Conservation (phyloP, 2,113 vertebrate species). For the Tricholaema leucomelas region DNA sequence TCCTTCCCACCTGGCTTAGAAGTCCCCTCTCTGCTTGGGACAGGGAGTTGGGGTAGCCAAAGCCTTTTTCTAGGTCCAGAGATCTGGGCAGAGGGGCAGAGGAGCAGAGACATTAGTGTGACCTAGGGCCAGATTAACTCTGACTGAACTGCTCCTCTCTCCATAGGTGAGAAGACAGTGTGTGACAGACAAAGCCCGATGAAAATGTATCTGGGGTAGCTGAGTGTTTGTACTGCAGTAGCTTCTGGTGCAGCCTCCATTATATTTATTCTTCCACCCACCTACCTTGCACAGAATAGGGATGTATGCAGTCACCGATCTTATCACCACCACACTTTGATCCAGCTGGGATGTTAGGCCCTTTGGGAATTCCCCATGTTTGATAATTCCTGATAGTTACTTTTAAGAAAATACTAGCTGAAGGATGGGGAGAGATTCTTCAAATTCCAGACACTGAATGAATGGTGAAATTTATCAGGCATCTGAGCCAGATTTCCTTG, state of each 20-base stretch:
- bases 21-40: background rate
- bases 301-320: conserved; percentile 63
- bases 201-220: conserved; percentile 36
- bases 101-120: background rate
- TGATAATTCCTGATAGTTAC: conserved; percentile 60
- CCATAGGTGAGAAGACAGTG: background rate
- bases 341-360: conserved; percentile 46
- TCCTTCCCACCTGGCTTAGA: background rate
- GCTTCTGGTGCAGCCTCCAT: conserved; percentile 21
- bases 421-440: conserved; percentile 62
- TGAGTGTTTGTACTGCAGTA: conserved; percentile 26
- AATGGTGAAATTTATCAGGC: conserved; percentile 40
- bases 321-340: conserved; percentile 49
- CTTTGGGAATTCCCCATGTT: conserved; percentile 55
- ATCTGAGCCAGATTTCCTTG: conserved; percentile 31
- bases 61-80: background rate
- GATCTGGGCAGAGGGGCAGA: background rate
- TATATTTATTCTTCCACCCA: conserved; percentile 57
- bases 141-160: background rate
- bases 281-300: conserved; percentile 54
- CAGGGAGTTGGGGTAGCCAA: background rate
- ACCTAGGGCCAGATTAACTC: background rate
- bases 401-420: conserved; percentile 69
- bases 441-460: conserved; percentile 50
- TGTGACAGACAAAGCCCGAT: conserved; percentile 23